Conservation (phyloP, 1,140 invertebrate species). For the Zaprionus gabonicus region DNA sequence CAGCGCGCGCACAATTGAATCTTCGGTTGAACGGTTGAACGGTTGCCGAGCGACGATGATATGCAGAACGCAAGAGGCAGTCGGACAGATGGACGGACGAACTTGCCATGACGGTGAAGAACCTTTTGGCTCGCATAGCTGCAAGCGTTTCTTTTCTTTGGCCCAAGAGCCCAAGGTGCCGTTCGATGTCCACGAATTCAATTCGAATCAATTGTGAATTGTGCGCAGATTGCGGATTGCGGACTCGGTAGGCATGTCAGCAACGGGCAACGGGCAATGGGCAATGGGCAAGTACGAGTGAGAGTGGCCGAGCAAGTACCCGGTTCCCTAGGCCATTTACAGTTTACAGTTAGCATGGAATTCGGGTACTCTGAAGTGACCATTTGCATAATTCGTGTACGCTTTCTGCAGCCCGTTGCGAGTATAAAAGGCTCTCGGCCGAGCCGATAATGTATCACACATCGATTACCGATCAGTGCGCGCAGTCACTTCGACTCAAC, state of each 20-base stretch:
- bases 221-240: not conserved
- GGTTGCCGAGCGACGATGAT: slow-evolving; percentile 11
- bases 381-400: slow-evolving; percentile 40
- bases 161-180: not conserved
- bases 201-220: slow-evolving; percentile 66
- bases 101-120: slow-evolving; percentile 54
- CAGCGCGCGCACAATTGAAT: slow-evolving; percentile 32
- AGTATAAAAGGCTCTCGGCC: slow-evolving; percentile 68
- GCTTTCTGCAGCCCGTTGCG: slow-evolving; percentile 16
- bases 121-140: slow-evolving; percentile 62
- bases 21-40: slow-evolving; percentile 28
- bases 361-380: slow-evolving; percentile 41
- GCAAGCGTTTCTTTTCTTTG: slow-evolving; percentile 56
- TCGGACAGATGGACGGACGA: slow-evolving; percentile 8
- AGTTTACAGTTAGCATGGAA: slow-evolving; percentile 49
- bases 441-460: slow-evolving; percentile 70
- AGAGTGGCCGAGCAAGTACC: not conserved
- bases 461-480: slow-evolving; percentile 75
- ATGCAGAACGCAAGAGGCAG: not conserved
- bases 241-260: slow-evolving; percentile 15
- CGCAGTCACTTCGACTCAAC: slow-evolving; percentile 31
- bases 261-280: not conserved
- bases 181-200: slow-evolving; percentile 38
- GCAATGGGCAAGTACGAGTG: slow-evolving; percentile 5
- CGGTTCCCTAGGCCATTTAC: slow-evolving; percentile 41